phyloP scores from a whole-genome alignment of 2,113 vertebrate genomes.

The Ammodytes dubius region DNA sequence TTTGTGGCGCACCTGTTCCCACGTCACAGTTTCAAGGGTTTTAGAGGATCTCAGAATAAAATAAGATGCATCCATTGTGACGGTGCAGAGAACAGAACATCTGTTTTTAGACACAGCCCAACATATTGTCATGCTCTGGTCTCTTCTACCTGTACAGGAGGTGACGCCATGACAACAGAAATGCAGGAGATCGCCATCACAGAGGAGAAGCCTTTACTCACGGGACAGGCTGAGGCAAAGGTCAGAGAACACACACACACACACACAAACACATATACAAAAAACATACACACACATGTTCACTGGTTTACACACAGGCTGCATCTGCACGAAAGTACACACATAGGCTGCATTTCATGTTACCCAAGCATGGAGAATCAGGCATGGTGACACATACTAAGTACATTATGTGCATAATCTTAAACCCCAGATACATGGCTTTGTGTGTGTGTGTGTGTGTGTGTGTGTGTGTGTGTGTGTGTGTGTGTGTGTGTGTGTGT shows the following conservation, averaged over 20 bases:
- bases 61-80: conserved; percentile 1
- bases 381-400: neutral
- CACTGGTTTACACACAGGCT: neutral
- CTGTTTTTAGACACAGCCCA: neutral
- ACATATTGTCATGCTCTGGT: neutral
- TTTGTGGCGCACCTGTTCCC: neutral
- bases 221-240: conserved; percentile 83
- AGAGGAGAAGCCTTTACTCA: conserved; percentile 86
- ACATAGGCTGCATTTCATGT: neutral
- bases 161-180: conserved; percentile 84
- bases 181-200: conserved; percentile 88
- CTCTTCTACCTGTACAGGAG: conserved; percentile 63
- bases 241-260: conserved; percentile 67
- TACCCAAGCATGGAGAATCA: neutral
- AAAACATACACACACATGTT: neutral
- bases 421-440: conserved; percentile 1
- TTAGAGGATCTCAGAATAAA: neutral
- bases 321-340: neutral
- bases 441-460: neutral
- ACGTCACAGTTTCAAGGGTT: neutral
- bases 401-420: neutral
- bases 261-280: neutral
- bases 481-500: conserved; percentile 2
- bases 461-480: neutral
- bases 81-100: too few species aligned